phyloP scores from a whole-genome alignment of 92 coral and sea anemone genomes.

The Palythoa grandis region DNA sequence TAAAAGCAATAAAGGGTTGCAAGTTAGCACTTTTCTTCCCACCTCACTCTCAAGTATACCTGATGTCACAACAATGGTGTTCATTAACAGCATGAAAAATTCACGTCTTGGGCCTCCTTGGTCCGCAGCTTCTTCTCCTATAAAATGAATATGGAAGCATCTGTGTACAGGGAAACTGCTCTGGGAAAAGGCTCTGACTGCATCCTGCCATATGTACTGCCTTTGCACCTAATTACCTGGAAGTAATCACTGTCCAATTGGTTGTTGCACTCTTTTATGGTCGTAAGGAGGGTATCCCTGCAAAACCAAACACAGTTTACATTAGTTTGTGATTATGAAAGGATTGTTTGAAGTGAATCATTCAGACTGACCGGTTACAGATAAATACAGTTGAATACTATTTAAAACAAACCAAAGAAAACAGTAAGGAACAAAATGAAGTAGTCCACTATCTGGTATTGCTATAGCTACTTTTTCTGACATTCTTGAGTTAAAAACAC shows the following conservation, averaged over 20 bases:
- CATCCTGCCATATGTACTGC: conserved; percentile 53
- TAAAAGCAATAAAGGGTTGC: conserved; percentile 41
- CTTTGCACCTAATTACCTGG: conserved; percentile 53
- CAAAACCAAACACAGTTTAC: background rate
- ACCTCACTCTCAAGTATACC: conserved; percentile 46
- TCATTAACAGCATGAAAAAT: conserved; percentile 47
- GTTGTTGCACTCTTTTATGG: conserved; percentile 13
- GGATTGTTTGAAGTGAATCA: background rate
- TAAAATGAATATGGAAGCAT: conserved; percentile 39
- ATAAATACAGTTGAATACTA: too few relatives aligned
- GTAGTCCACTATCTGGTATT: too few relatives aligned
- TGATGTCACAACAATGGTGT: background rate
- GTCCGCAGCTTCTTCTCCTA: conserved; percentile 61
- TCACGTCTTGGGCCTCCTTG: conserved; percentile 54
- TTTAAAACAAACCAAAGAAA: too few relatives aligned
- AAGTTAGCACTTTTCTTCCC: conserved; percentile 23
- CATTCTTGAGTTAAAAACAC: too few relatives aligned
- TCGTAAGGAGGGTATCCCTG: conserved; percentile 5
- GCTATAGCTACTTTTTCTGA: too few relatives aligned
- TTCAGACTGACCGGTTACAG: too few relatives aligned
- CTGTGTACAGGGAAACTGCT: conserved; percentile 8
- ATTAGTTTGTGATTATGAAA: conserved; percentile 4
- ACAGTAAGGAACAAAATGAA: too few relatives aligned
- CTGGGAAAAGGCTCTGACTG: conserved; percentile 40
- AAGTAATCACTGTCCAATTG: conserved; percentile 23